Conservation (phyloP, 2,113 vertebrate genomes). For the Dicentrarchus labrax region DNA sequence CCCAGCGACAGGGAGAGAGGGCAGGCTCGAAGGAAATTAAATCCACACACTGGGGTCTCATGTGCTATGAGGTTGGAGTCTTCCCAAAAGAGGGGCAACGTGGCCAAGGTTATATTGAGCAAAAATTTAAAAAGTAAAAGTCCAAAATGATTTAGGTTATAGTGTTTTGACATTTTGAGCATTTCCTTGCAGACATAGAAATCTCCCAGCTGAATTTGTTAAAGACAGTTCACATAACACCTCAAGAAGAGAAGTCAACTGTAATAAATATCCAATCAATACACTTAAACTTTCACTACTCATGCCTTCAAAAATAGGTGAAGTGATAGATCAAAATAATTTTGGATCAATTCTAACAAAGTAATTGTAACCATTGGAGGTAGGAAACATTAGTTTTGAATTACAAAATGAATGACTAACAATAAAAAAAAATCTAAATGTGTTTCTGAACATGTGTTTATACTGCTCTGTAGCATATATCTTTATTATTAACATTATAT, state of each 20-base stretch:
- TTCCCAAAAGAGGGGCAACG: background rate
- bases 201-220: background rate
- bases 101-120: background rate
- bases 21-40: background rate
- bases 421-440: background rate
- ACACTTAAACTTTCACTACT: background rate
- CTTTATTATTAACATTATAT: background rate
- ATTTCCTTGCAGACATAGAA: background rate
- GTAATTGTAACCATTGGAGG: too few species aligned
- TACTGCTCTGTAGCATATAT: too few species aligned
- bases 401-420: too few species aligned
- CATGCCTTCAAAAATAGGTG: background rate
- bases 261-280: background rate
- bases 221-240: background rate
- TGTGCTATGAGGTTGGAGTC: background rate
- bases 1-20: conserved; percentile 20
- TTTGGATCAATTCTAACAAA: background rate
- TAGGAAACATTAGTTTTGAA: too few species aligned
- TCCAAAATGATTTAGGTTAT: background rate
- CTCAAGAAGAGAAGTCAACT: background rate
- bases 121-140: background rate
- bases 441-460: background rate
- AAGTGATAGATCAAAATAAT: background rate
- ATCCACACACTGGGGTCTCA: background rate
- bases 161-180: background rate